Percentiles rank a stretch among this genome's conserved stretches.
These are phyloP conservation scores for Chrosomus eos DNA, from an alignment of 2,797 vertebrate genomes.

Conservation along the genomic window DNA sequence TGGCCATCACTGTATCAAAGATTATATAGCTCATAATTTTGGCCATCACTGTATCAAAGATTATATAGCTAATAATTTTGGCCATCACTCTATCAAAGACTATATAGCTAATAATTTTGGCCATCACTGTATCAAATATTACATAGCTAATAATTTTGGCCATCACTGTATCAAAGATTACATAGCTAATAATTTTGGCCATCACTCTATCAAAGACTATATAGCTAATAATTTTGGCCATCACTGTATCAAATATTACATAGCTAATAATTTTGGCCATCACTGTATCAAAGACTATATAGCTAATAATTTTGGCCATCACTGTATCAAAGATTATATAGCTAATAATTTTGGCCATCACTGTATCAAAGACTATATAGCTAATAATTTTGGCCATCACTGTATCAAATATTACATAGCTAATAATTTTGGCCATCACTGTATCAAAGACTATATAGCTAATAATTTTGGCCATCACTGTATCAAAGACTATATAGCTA, in stretches of 20 bases:
- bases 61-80: neutral
- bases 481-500: neutral
- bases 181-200: neutral
- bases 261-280: no score
- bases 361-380: neutral
- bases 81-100: no score
- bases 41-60: no score
- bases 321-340: neutral
- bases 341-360: no score
- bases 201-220: no score
- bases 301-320: no score
- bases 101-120: neutral
- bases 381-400: no score
- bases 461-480: no score
- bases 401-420: neutral
- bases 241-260: neutral
- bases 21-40: neutral
- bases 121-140: no score
- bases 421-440: no score
- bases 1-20: no score
- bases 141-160: neutral
- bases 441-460: neutral
- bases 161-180: no score
- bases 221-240: neutral
- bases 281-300: neutral